Evolutionary conservation across 1,140 invertebrate genomes (phyloP).

Genomic region (Laupala kohalensis): DNA sequence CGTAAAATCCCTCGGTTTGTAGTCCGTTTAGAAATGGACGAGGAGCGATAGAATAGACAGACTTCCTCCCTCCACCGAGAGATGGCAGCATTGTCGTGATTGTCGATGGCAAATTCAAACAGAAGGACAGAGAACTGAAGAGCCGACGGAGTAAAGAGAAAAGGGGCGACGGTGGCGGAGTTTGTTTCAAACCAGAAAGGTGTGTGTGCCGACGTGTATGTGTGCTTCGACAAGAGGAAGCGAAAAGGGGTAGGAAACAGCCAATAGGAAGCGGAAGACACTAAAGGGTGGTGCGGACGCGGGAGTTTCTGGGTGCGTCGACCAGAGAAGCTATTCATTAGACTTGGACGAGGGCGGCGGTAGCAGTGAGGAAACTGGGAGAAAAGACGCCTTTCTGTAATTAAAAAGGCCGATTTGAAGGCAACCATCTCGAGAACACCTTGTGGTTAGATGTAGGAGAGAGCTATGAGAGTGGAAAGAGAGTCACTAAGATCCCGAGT

Average conservation of each 20-base stretch:
- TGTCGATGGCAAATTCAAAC: background rate
- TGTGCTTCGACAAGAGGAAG: background rate
- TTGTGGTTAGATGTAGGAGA: background rate
- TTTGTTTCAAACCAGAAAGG: background rate
- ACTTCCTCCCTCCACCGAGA: background rate
- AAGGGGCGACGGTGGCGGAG: too few species aligned
- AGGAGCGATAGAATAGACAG: background rate
- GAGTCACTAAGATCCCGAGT: background rate
- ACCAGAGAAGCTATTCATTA: background rate
- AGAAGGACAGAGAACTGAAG: background rate
- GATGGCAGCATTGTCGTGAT: background rate
- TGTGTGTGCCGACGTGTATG: background rate
- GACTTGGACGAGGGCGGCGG: background rate
- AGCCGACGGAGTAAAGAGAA: too few species aligned
- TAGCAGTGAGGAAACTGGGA: background rate
- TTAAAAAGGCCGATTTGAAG: background rate
- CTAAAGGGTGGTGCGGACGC: too few species aligned
- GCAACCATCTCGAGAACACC: background rate
- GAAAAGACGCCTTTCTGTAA: background rate
- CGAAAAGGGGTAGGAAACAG: background rate
- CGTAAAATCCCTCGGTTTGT: background rate
- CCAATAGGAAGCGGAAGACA: background rate
- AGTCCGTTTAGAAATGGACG: background rate
- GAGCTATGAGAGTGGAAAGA: background rate
- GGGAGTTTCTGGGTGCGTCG: too few species aligned